These are phyloP conservation scores for Panthera tigris DNA, from an alignment of 2,113 vertebrate species.

Conservation along the genomic window DNA sequence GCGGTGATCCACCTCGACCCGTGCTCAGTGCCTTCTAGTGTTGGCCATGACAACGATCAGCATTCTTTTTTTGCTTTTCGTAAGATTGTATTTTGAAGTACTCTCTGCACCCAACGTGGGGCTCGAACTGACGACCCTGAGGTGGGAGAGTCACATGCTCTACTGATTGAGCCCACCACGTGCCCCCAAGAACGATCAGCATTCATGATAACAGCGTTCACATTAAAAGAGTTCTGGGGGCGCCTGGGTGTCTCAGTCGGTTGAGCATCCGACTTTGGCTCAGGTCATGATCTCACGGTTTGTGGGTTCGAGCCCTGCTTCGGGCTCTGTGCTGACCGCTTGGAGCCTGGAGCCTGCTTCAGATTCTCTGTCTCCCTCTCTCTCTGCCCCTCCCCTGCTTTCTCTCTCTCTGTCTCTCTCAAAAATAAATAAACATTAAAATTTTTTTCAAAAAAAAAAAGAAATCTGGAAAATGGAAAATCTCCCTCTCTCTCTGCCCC, in stretches of 20 bases:
- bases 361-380: no score
- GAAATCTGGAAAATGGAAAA: background rate
- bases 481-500: no score
- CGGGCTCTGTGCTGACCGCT: no score
- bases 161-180: background rate
- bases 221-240: background rate
- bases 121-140: background rate
- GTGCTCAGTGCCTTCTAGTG: fast-evolving
- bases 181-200: background rate
- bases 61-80: background rate
- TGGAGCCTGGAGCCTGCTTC: no score
- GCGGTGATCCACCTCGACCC: fast-evolving
- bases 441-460: no score
- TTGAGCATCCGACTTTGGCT: no score
- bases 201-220: background rate
- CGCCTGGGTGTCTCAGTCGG: no score
- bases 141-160: background rate
- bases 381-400: no score
- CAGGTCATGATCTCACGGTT: no score
- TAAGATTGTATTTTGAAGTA: background rate
- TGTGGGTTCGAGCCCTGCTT: no score
- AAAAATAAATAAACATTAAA: no score
- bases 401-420: no score
- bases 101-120: background rate
- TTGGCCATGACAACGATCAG: fast-evolving